Evolutionary conservation across 2,797 vertebrate genomes (phyloP), one percentile per base, ranked within the genome.

Genomic region (Agapornis canus): DNA sequence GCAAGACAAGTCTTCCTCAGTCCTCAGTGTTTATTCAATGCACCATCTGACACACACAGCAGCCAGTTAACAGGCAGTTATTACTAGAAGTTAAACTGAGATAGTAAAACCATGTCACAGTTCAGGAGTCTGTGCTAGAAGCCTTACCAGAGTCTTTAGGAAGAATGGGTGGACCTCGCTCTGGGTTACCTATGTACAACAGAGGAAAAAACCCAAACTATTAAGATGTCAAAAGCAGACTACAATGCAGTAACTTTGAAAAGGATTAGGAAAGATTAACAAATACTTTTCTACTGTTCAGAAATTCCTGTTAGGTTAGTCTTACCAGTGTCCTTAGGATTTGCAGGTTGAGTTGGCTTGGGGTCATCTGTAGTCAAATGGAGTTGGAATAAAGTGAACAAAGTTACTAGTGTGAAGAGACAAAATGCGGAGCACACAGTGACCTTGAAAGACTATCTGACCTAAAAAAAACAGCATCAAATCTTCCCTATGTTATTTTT

Each of bases 311-410:
- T 91, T 95, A 63, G 40, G 60, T 82, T 59, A 57, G 64, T 80
- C 85, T 96, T 95, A 89, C 77, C 94, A 47, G 84, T 16, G 27
- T 71, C 82, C 76, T 45, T 84, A 56, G 96, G 96, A 29, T 77
- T 81, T 73, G 78, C 4, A 82, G 95, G 32, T 3, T 56, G 26
- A 69, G 15, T 18, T 49, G 93, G 82, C 21, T 65, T 94, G 47
- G 71, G 16, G 37, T 49, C 69, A 82, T 29, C 97, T 96, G 61
- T 11, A 77, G 20, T 69, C 35, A 89, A 90, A 42, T 3, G 79
- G 14, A 39, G 43, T 63, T 32, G 73, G 32, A 88, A 86, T 40
- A 59, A 93, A 91, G 23, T 60, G 7, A 68, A 21, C 13, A 72
- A 84, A 82, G 70, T 52, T 71, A 80, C 22, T 35, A 26, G 13